Conservation (phyloP, 1,140 invertebrate species). For the Limonius californicus region DNA sequence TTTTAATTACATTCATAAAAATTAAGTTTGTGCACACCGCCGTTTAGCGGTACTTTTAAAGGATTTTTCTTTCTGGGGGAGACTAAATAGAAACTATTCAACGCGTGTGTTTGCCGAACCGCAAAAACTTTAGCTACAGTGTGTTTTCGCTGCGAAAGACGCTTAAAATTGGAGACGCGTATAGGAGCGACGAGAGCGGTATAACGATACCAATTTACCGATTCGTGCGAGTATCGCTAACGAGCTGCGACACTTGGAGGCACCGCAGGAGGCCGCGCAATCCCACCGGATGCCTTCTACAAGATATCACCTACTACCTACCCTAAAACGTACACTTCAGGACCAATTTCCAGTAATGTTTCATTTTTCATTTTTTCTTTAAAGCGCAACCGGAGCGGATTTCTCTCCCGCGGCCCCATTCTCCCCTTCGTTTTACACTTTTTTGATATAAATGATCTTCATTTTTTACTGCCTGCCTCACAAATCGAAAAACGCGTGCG, state of each 20-base stretch:
- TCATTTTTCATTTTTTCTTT: neutral
- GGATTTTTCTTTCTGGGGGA: no score
- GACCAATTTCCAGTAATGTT: conserved; percentile 5
- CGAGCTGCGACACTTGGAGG: conserved; percentile 26
- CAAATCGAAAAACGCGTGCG: no score
- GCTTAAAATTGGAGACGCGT: neutral
- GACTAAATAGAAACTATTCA: no score
- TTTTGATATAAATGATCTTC: neutral
- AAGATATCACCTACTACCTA: neutral
- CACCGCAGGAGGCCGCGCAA: conserved; percentile 19
- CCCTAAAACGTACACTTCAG: conserved; percentile 4
- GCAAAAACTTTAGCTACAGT: no score
- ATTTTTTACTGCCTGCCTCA: neutral
- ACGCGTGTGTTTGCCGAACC: no score
- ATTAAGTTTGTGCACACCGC: no score
- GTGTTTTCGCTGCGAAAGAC: no score
- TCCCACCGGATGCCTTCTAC: neutral
- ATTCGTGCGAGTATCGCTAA: conserved; percentile 28
- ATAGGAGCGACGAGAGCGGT: conserved; percentile 20
- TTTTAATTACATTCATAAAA: no score
- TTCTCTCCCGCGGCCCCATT: neutral
- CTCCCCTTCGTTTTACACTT: neutral
- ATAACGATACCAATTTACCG: conserved; percentile 31
- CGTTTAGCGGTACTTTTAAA: no score
- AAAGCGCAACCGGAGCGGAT: neutral